These are phyloP conservation scores for Solea senegalensis DNA, from an alignment of 2,113 vertebrate genomes.

Conservation along the genomic window DNA sequence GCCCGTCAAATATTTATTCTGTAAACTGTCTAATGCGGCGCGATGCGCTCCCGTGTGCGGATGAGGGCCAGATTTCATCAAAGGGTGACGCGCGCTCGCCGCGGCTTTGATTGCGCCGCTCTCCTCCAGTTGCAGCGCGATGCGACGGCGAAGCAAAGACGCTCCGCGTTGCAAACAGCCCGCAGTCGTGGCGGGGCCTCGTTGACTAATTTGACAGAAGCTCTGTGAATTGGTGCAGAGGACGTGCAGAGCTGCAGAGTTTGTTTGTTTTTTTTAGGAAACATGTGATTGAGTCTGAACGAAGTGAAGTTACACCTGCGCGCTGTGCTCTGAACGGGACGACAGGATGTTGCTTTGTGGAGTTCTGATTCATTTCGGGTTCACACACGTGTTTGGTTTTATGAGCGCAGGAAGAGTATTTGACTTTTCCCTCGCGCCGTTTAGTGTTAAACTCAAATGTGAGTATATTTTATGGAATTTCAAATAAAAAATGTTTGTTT, in stretches of 20 bases:
- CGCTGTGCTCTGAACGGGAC: constrained; percentile 22
- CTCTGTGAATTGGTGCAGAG: constrained; percentile 23
- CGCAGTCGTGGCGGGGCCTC: constrained; percentile 53
- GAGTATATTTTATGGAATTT: too few species aligned
- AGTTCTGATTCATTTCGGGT: constrained; percentile 2
- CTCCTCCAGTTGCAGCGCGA: constrained; percentile 52
- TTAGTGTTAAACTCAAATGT: too few species aligned
- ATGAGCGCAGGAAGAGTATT: too few species aligned
- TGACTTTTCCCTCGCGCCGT: too few species aligned
- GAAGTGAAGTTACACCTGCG: constrained; percentile 56
- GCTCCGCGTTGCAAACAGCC: constrained; percentile 69
- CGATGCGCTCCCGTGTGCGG: constrained; percentile 59
- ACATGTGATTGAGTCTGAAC: constrained; percentile 50
- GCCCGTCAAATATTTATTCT: constrained; percentile 90
- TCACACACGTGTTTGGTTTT: constrained; percentile 1
- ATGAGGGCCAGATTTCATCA: constrained; percentile 69
- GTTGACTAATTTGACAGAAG: constrained; percentile 70
- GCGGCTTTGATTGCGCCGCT: constrained; percentile 66
- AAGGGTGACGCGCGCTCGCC: constrained; percentile 64
- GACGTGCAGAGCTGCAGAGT: constrained; percentile 40
- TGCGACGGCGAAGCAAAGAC: constrained; percentile 46
- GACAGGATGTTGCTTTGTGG: constrained; percentile 45
- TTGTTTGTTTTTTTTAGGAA: constrained; percentile 13
- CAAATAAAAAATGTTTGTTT: too few species aligned
- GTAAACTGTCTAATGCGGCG: constrained; percentile 81